Conservation (phyloP, 2,797 vertebrate genomes). For the Antennarius maculatus region DNA sequence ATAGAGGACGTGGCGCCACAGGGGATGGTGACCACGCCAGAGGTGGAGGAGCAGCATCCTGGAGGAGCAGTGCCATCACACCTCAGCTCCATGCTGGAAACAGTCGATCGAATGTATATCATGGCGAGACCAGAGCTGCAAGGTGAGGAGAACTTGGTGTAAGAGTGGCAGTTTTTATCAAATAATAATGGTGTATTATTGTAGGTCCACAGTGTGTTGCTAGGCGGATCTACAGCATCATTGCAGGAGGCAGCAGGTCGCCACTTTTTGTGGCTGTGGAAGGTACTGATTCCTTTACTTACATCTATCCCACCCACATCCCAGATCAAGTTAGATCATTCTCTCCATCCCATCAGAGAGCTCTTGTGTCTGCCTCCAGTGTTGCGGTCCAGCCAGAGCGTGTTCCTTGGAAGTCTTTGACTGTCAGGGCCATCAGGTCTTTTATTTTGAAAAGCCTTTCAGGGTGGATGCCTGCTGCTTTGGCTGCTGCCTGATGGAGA, state of each 20-base stretch:
- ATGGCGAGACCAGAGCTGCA: conserved; percentile 79
- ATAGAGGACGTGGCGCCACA: conserved; percentile 13
- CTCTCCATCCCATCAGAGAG: conserved; percentile 73
- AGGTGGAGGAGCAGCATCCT: conserved; percentile 27
- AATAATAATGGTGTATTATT: not conserved
- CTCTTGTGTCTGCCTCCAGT: conserved; percentile 81
- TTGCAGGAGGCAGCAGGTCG: conserved; percentile 63
- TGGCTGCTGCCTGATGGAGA: conserved; percentile 85
- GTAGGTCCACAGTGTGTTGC: conserved; percentile 81
- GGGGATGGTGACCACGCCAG: conserved; percentile 7
- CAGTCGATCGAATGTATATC: conserved; percentile 75
- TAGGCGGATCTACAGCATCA: conserved; percentile 79
- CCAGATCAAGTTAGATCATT: not conserved
- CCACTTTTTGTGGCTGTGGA: conserved; percentile 81
- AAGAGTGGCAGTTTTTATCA: not conserved
- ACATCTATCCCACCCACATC: not conserved
- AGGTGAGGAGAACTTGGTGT: conserved; percentile 66
- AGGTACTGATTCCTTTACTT: conserved; percentile 71
- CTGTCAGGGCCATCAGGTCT: conserved; percentile 67
- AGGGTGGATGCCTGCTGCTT: conserved; percentile 78
- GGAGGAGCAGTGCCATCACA: conserved; percentile 20
- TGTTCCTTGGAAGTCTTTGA: conserved; percentile 76
- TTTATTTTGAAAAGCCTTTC: conserved; percentile 80
- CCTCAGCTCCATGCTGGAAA: conserved; percentile 71
- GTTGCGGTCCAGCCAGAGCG: conserved; percentile 80